Base-by-base conservation (phyloP, 2,797 vertebrate genomes). In the Apogon talboti region DNA sequence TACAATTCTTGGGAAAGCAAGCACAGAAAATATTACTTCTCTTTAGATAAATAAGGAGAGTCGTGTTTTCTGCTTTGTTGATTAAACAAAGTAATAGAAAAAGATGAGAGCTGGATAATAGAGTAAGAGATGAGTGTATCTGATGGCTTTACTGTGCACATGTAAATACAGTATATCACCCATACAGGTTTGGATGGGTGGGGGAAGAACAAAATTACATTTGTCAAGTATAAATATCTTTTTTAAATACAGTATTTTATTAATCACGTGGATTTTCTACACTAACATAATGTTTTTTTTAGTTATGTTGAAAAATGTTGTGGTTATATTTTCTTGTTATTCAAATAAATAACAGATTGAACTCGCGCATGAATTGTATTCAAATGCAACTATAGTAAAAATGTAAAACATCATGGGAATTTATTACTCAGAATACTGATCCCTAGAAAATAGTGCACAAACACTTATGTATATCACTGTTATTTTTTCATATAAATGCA, bases 241-340 rank as follows among this genome's bases (percentile, higher is more conserved):
- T 83, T 66, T 83, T 35, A 35, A 74, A 43, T 30, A 44, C 42
- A 24, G 35, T 71, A 66, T 78, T 84, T 81, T 76, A 54, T 54
- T 6, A 64, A 7, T 54, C 42, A 56, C 6, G 33, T 46, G 11
- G 30, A 54, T 66, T 77, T 67, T 76, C 6, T 82, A 64, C 78
- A 66, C 72, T 68, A 15, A 24, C 3, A 16, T 4, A 45, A 3
- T 15, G 13, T 58, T 77, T 58, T 72, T 62, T 71, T 74, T 70
- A 35, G n/a, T n/a, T 38, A 1, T 37, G 2, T 58, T 57, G 21
- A 45, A 53, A 65, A 43, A 13, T 57, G 45, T 50, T 51, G 9
- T 56, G 70, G 41, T 55, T 76, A 5, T 76, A 50, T 79, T 81
- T 76, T 83, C 35, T 52, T 78, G 42, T 57, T 24, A 62, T 46